Evolutionary conservation across 23 tunicate genomes (phyloP).

Genomic region (Diplosoma virens): DNA sequence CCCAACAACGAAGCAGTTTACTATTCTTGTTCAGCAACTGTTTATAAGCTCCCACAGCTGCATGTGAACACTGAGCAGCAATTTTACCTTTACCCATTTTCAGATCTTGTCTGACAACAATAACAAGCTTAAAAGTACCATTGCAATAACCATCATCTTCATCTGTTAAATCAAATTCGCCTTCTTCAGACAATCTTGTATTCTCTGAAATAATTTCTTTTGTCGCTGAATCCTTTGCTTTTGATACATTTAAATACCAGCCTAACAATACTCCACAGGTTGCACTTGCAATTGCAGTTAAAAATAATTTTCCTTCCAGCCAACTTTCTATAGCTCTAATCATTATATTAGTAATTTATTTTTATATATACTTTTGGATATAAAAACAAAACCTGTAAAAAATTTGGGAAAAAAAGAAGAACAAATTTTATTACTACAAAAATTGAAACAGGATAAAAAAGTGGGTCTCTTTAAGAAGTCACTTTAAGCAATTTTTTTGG

Average conservation of each 20-base stretch:
- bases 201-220: neutral
- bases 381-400: no score
- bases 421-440: no score
- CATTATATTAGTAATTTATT: no score
- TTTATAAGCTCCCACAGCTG: constrained; percentile 87
- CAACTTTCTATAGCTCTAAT: no score
- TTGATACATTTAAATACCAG: constrained; percentile 6
- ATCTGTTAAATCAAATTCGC: neutral
- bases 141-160: neutral
- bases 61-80: constrained; percentile 88
- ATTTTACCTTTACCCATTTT: constrained; percentile 94
- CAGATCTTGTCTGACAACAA: constrained; percentile 80
- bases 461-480: no score
- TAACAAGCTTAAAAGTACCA: constrained; percentile 61
- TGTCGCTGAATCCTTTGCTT: neutral
- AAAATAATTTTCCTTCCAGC: neutral
- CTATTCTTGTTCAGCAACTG: constrained; percentile 21
- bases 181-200: neutral
- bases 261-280: constrained; percentile 60
- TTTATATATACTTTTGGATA: no score
- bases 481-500: no score
- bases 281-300: constrained; percentile 43
- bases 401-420: no score
- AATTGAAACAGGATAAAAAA: no score
- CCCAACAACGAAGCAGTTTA: constrained; percentile 51